Evolutionary conservation across 2,888 invertebrate species (phyloP), one percentile per base, ranked within the genome.

Genomic region (Leptothorax acervorum): DNA sequence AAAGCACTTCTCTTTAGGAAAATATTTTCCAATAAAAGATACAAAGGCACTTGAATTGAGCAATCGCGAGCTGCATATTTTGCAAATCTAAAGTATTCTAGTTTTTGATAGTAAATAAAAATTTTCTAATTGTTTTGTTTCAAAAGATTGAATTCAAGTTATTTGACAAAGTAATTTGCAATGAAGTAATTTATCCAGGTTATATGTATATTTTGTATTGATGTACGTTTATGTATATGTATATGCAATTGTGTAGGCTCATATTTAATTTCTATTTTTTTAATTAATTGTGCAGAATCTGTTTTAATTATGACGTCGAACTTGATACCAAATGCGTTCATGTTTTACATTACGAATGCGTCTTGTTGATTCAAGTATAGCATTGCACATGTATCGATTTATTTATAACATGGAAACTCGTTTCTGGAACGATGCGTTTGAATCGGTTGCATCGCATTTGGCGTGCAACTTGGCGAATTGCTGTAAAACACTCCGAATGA

Each of bases 401-500:
- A 81, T 71, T 71, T 81, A 71, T 73, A 60, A 71, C 48, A 48
- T 48, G 73, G 60, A 81, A 81, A 81, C 48, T 81, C 73, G 71
- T 81, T 81, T 81, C 60, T 81, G 45, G 48, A 71, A 60, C 48
- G 79, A 81, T 71, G 73, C 79, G 39, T 11, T 4, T 57, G 71
- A 60, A 35, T 62, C 60, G 48, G 48, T 62, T 60, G 79, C 45
- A 68, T 57, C 31, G 78, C 60, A 71, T 79, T 71, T 60, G 79
- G 79, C 60, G 45, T 55, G 76, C 82, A 83, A 73, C 82, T 88
- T 84, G 63, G 71, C 76, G 78, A 62, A 82, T 76, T 88, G 71
- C 81, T 78, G 83, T 66, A 83, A 88, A 88, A 83, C 88, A 86
- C 53, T 51, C 76, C 31, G 45, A 78, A 73, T 65, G 82, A 73